Evolutionary conservation across 2,888 invertebrate species (phyloP), one percentile per base, ranked within the genome.

Genomic region (Callinectes sapidus): DNA sequence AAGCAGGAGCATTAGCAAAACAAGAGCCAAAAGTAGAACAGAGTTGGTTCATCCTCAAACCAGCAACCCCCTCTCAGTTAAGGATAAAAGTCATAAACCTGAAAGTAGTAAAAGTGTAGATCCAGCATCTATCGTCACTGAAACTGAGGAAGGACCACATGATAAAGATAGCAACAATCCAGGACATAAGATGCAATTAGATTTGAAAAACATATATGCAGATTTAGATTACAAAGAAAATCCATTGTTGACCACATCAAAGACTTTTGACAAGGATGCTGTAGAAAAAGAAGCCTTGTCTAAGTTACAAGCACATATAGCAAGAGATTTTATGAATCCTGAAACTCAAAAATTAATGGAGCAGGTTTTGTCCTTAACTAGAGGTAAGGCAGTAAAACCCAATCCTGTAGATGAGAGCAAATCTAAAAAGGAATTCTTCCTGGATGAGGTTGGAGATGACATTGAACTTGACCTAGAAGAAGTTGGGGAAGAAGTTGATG

Each of bases 401-500:
- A 23, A 13, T 86, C n/a, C 85, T n/a, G 32, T 28, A n/a, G 71
- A 89, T n/a, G 71, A 71, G 39, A 39, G 42, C 66, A 89, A 28
- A 42, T 77, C 39, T 1, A 48, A 89, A 77, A 48, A 48, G 71
- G 71, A 66, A 5, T 81, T 16, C 39, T 89, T 55, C 6, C 23
- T 54, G 61, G 86, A 89, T 39, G 85, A 85, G 2, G 61, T 28
- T 85, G 89, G 61, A 85, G 89, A 92, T 28, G 42, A 92, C 28
- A 32, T 89, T 23, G 92, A 81, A 42, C 39, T 92, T 35, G 93
- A 85, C 86, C 66, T 93, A 5, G 93, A 93, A 71, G 93, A 93
- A 86, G 93, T 93, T 10, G 93, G 93, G n/a, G 93, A 93, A 32
- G 93, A 93, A 89, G 93, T 93, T 0, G 93, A 91, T 35, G 93